Conservation (phyloP, 2,797 vertebrate genomes). For the Squalus acanthias region DNA sequence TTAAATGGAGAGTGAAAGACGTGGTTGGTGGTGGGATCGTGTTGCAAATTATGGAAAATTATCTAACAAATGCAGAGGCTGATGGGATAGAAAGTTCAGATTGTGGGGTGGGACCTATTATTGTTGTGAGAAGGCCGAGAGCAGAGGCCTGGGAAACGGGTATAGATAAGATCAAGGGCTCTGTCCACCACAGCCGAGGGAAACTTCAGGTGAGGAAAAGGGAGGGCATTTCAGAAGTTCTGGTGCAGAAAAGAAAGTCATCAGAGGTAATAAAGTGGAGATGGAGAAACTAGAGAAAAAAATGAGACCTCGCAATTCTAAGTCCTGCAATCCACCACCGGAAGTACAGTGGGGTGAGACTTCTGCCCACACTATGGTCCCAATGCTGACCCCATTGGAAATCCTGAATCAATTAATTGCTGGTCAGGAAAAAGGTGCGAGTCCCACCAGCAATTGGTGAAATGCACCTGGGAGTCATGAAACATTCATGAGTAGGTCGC, state of each 20-base stretch:
- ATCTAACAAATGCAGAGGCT: background rate
- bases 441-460: background rate
- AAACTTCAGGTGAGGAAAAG: background rate
- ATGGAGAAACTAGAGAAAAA: background rate
- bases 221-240: too few relatives aligned
- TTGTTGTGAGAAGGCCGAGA: background rate
- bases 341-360: background rate
- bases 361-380: background rate
- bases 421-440: background rate
- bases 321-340: too few relatives aligned
- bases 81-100: background rate
- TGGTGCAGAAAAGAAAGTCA: background rate
- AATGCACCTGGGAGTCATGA: background rate
- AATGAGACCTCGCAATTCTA: background rate
- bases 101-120: background rate
- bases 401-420: background rate
- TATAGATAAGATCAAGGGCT: background rate
- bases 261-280: too few relatives aligned
- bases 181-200: background rate
- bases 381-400: background rate
- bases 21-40: background rate
- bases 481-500: background rate
- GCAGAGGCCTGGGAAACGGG: background rate
- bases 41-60: background rate
- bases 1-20: background rate